Base-by-base conservation (phyloP, 2,113 vertebrate species). In the Aegithalos caudatus region DNA sequence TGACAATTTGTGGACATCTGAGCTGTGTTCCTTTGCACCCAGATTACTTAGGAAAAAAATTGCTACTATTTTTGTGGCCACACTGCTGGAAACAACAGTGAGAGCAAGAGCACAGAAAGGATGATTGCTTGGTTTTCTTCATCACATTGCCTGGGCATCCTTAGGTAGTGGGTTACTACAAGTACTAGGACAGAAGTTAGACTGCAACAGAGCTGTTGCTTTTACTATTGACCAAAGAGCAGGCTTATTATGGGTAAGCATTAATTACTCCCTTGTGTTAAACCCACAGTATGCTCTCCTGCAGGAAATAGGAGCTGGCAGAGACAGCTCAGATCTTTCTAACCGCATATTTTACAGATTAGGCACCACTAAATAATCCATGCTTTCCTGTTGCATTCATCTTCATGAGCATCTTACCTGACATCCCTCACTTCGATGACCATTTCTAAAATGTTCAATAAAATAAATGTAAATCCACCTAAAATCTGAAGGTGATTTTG, bases 61-160 rank as follows among this genome's bases (percentile, higher is more conserved):
- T 90, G 35, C 81, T 76, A 33, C 53, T 14, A 8, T 58, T 89
- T 56, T 12, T 67, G 27, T 47, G 70, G 60, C n/a, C 20, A 35
- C 18, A 35, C 4, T 1, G 3, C 14, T 57, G 70, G 31, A 56
- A 95, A 78, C 35, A 47, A 51, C 2, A 7, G 33, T 0, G 0
- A 74, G 31, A 78, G 45, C n/a, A 54, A 33, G 24, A 77, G 21
- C 1, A 1, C 27, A 76, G 90, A 57, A 7, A 50, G 20, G 27
- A 40, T 48, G 60, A 37, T 33, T 47, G 48, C 28, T 92, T 45
- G 14, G 7, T 27, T 51, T 58, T 6, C 40, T 54, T 38, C 33
- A 38, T n/a, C 29, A 28, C 0, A 0, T n/a, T 15, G 6, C 31
- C 31, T 60, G 40, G n/a, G 23, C 4, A 2, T 28, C 19, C 73